Conservation (phyloP, 2,888 invertebrate species). For the Agrotis clavis region DNA sequence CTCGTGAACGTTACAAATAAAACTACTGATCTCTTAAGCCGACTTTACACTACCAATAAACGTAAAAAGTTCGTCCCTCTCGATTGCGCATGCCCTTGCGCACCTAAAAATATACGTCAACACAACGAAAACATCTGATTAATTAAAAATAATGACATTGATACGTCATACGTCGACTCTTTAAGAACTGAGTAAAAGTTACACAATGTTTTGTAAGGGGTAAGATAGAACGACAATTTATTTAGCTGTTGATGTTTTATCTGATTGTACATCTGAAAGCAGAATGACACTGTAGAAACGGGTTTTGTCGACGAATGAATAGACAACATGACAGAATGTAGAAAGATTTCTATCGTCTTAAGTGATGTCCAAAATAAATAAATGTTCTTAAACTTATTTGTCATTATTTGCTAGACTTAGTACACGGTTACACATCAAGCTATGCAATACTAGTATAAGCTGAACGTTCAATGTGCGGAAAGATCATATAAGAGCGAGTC, state of each 20-base stretch:
- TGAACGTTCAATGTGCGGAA: too few species aligned
- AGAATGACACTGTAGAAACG: too few species aligned
- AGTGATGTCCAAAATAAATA: too few species aligned
- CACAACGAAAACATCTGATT: constrained; percentile 18
- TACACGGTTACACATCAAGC: too few species aligned
- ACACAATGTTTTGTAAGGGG: constrained; percentile 46
- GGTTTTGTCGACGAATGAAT: too few species aligned
- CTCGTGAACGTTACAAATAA: too few species aligned
- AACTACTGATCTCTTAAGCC: neutral
- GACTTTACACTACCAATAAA: neutral
- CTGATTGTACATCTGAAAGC: constrained; percentile 5
- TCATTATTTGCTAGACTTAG: too few species aligned
- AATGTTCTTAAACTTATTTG: too few species aligned
- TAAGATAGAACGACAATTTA: neutral
- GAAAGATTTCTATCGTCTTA: too few species aligned
- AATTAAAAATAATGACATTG: constrained; percentile 18
- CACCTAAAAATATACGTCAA: constrained; percentile 20
- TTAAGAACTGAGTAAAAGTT: constrained; percentile 19
- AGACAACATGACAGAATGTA: too few species aligned
- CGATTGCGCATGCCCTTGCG: constrained; percentile 18
- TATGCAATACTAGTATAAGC: too few species aligned
- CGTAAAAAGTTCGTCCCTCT: neutral
- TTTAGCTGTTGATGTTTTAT: neutral
- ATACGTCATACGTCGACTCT: neutral
- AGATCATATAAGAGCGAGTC: too few species aligned